Evolutionary conservation across 2,113 vertebrate genomes (phyloP).

Genomic region (Gasterosteus aculeatus): DNA sequence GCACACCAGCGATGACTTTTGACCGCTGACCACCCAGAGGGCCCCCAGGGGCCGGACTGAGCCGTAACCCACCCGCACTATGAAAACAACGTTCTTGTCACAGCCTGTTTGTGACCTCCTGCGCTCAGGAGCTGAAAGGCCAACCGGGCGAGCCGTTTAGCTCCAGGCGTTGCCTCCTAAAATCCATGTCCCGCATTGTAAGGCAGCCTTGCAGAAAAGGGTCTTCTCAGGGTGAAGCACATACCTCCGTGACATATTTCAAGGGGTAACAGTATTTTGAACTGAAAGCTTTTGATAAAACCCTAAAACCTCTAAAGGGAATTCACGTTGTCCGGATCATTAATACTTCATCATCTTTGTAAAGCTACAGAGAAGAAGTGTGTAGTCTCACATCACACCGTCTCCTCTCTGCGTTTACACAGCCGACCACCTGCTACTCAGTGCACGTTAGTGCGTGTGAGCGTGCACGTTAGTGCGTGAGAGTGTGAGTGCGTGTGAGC

Average conservation of each 20-base stretch:
- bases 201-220: not conserved
- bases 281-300: not conserved
- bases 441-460: too few relatives aligned
- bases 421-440: too few relatives aligned
- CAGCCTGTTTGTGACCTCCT: conserved; percentile 64
- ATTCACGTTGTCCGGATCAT: not conserved
- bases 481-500: too few relatives aligned
- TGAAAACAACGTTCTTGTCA: conserved; percentile 67
- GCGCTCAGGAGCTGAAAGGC: conserved; percentile 35
- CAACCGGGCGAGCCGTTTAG: conserved; percentile 30
- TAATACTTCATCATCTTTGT: not conserved
- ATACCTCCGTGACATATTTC: not conserved
- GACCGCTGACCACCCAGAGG: conserved; percentile 34
- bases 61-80: conserved; percentile 25
- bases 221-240: too few relatives aligned
- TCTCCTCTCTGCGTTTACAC: too few relatives aligned
- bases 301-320: too few relatives aligned
- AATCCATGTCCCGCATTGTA: not conserved
- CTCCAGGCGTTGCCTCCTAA: conserved; percentile 1
- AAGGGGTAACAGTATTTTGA: too few relatives aligned
- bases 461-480: too few relatives aligned
- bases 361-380: too few relatives aligned
- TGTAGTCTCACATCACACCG: too few relatives aligned
- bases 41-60: conserved; percentile 17
- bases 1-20: conserved; percentile 10